Evolutionary conservation across 2,113 vertebrate genomes (phyloP).

Genomic region (Nothoprocta perdicaria): DNA sequence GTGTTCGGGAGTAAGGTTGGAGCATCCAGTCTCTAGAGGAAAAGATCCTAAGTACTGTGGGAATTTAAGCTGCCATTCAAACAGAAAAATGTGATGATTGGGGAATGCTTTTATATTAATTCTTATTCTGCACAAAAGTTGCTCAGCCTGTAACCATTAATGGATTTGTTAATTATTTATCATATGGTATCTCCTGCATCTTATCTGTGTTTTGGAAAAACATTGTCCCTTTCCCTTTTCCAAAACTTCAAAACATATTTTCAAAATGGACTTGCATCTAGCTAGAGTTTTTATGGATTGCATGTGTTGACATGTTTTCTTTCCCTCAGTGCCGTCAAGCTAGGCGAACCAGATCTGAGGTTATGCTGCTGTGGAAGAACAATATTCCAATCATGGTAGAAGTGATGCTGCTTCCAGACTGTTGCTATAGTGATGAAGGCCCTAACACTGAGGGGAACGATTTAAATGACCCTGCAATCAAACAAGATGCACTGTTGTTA

Average conservation of each 20-base stretch:
- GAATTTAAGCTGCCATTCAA: not conserved
- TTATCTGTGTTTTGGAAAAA: not conserved
- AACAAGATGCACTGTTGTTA: conserved; percentile 93
- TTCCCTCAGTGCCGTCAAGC: conserved; percentile 91
- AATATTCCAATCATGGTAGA: conserved; percentile 98
- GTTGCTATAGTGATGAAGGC: conserved; percentile 96
- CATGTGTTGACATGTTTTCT: not conserved
- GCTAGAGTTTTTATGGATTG: not conserved
- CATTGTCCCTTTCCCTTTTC: not conserved
- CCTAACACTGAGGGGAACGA: conserved; percentile 88
- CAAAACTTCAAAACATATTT: not conserved
- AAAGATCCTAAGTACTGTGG: not conserved
- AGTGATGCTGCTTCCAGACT: conserved; percentile 97
- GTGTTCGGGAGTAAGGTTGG: not conserved
- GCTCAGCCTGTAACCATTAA: not conserved
- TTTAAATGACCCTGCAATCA: conserved; percentile 93
- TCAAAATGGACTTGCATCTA: not conserved
- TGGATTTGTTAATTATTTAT: not conserved
- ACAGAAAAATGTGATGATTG: not conserved
- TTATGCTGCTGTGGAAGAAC: conserved; percentile 93
- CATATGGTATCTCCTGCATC: not conserved
- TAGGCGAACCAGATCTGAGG: conserved; percentile 91
- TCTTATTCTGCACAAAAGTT: not conserved
- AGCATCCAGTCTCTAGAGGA: not conserved
- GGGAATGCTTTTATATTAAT: not conserved